Conservation (phyloP, 2,797 vertebrate genomes). For the Pantherophis vulpinus region DNA sequence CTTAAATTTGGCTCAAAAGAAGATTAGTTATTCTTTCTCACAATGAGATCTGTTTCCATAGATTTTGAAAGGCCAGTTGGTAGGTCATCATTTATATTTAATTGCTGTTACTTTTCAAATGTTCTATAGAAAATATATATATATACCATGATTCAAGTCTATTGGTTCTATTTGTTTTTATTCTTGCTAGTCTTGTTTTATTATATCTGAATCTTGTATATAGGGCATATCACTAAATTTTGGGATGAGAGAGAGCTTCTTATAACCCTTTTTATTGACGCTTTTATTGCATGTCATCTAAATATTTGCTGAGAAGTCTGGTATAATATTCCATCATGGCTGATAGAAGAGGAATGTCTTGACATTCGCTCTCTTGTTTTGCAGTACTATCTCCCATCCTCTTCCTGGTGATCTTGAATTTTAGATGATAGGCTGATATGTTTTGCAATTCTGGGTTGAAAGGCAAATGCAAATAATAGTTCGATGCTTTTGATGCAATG, state of each 20-base stretch:
- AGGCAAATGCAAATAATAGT: not conserved
- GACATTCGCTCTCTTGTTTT: not conserved
- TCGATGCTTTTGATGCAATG: not conserved
- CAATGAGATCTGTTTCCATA: slow-evolving; percentile 1
- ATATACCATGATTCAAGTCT: not conserved
- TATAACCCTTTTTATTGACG: not conserved
- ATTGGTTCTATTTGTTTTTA: not conserved
- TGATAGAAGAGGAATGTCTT: not conserved
- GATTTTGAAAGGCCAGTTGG: slow-evolving; percentile 14
- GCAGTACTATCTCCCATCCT: not conserved
- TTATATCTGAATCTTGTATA: slow-evolving; percentile 23
- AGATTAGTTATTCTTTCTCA: slow-evolving; percentile 25
- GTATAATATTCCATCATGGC: slow-evolving; percentile 5
- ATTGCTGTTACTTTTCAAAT: not conserved
- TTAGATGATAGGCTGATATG: not conserved
- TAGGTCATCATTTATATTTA: slow-evolving; percentile 6
- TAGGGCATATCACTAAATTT: not conserved
- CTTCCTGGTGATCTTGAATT: not conserved
- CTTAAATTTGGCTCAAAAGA: slow-evolving; percentile 17
- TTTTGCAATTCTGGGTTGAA: not conserved
- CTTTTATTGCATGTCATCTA: slow-evolving; percentile 25
- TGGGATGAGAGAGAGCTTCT: not conserved
- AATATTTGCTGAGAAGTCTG: slow-evolving; percentile 27
- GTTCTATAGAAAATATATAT: not conserved
- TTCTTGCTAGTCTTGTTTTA: slow-evolving; percentile 2